phyloP scores from a whole-genome alignment of 2,888 invertebrate species.

The Mamestra brassicae region DNA sequence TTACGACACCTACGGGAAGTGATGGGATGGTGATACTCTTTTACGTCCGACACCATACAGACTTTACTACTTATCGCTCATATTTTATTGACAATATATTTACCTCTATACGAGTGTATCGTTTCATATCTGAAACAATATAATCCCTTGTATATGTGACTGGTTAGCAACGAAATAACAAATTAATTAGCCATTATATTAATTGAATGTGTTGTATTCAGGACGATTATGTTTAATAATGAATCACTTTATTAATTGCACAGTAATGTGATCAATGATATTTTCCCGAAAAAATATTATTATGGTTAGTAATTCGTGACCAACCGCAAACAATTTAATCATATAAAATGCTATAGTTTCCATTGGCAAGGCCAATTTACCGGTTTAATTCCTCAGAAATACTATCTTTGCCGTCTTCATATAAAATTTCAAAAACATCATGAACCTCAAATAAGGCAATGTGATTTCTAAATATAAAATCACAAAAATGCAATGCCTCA shows the following conservation, averaged over 20 bases:
- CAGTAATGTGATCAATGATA: conserved; percentile 15
- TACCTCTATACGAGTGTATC: not conserved
- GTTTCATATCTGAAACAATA: not conserved
- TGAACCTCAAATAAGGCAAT: too few species aligned
- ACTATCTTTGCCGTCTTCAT: not conserved
- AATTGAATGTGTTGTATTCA: conserved; percentile 12
- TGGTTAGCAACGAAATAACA: conserved; percentile 4
- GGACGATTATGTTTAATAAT: conserved; percentile 19
- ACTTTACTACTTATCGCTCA: too few species aligned
- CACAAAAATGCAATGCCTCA: too few species aligned
- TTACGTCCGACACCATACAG: too few species aligned
- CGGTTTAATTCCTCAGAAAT: not conserved
- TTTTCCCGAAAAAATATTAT: not conserved
- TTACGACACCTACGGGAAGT: too few species aligned
- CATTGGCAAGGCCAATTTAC: not conserved
- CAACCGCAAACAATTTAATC: too few species aligned
- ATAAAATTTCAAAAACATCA: not conserved
- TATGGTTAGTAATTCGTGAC: too few species aligned
- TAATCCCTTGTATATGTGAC: not conserved
- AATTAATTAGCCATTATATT: conserved; percentile 19
- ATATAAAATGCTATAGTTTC: not conserved
- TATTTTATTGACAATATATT: too few species aligned
- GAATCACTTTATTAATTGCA: conserved; percentile 8
- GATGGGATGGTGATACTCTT: too few species aligned
- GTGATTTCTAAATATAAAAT: too few species aligned